Base-by-base conservation (phyloP, 2,113 vertebrate species). In the Paracanthobrama guichenoti region DNA sequence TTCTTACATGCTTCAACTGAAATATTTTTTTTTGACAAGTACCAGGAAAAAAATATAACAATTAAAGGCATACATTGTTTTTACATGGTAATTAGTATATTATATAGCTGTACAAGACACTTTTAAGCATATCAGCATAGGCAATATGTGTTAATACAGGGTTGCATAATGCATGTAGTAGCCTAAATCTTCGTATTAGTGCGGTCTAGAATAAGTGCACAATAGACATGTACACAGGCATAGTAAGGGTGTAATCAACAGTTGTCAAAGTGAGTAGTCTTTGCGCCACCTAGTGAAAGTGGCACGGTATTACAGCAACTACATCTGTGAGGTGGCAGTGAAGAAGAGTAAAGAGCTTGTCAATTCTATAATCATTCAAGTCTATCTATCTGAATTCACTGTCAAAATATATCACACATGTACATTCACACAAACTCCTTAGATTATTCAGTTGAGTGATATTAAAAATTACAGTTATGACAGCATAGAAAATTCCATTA, bases 41-140 rank as follows among this genome's bases (percentile, higher is more conserved):
- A 94, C 92, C 92, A 92, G 86, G 16, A 69, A 90, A 93, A 87
- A 86, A 79, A 88, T 84, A 92, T 88, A 88, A 91, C 90, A 89
- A 92, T 92, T 91, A 91, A 92, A 87, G 86, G 91, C 90, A 91
- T 89, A 88, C 86, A 89, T 89, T 77, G 88, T 91, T 88, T 90
- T 90, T 90, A 90, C 91, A 94, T 91, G 90, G 89, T 87, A 88
- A 90, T 93, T 92, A 93, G 90, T 93, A 93, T 91, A 89, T 82
- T 57, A 90, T 87, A 91, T 87, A 91, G 90, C 93, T 92, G 92
- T 90, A 92, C 86, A 90, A 91, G 90, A 91, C 89, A 92, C 84
- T 91, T 69, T 73, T 89, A 84, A 71, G 81, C 83, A 91, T 90
- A 89, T 91, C 84, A 89, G 85, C 87, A 90, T 87, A 90, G 82